These are phyloP conservation scores for Tenualosa thibaudeaui DNA, from an alignment of 2,797 vertebrate genomes.

Conservation along the genomic window DNA sequence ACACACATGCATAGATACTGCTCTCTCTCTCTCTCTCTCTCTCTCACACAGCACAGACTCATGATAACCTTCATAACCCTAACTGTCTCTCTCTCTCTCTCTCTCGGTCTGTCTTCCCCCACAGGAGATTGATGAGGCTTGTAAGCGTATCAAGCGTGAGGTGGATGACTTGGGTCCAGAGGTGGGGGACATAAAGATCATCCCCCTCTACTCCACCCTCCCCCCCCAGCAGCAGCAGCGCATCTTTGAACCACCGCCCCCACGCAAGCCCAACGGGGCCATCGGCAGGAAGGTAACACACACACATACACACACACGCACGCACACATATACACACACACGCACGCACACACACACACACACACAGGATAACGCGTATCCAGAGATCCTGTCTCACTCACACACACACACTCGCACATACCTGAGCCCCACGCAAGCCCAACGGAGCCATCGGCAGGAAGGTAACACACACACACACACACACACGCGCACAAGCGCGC, in stretches of 20 bases:
- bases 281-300: conserved; percentile 94
- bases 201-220: conserved; percentile 97
- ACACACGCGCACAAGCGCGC: background rate
- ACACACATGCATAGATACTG: background rate
- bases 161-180: conserved; percentile 97
- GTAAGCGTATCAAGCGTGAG: conserved; percentile 97
- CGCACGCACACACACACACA: background rate
- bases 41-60: too few species aligned
- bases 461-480: conserved; percentile 67
- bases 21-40: too few species aligned
- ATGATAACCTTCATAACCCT: too few species aligned
- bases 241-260: conserved; percentile 96
- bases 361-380: too few species aligned
- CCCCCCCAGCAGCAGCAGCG: conserved; percentile 97
- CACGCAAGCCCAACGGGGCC: conserved; percentile 91
- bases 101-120: background rate
- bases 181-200: conserved; percentile 99
- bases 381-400: too few species aligned
- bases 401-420: background rate
- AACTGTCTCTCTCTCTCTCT: background rate
- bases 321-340: background rate
- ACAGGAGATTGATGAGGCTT: conserved; percentile 98
- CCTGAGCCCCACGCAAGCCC: conserved; percentile 92
- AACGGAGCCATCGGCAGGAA: conserved; percentile 97
- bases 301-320: background rate